A percentile compares a stretch with the other conserved stretches of the same genome.
Evolutionary conservation across 1,140 invertebrate species (phyloP).

Genomic region (Drosophila orosa): DNA sequence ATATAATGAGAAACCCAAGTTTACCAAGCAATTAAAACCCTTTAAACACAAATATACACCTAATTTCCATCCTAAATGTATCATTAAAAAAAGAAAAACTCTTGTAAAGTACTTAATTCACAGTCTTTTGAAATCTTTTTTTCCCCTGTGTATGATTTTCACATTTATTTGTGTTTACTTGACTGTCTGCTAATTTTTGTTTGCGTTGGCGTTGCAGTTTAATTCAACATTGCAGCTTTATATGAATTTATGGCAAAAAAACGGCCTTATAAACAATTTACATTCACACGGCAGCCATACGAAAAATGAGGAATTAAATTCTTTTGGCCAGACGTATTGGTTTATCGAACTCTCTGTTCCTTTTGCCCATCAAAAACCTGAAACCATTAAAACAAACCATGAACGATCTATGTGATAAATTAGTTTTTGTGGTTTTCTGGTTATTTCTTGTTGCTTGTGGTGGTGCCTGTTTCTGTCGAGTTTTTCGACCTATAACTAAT

Average conservation of each 20-base stretch:
- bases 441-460: conserved; percentile 2
- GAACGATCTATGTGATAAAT: conserved; percentile 57
- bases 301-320: conserved; percentile 15
- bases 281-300: not conserved
- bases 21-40: not conserved
- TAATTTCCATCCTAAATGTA: not conserved
- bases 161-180: conserved; percentile 35
- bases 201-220: conserved; percentile 56
- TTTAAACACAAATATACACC: not conserved
- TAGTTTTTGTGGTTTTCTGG: conserved; percentile 54
- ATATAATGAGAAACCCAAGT: not conserved
- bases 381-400: conserved; percentile 53
- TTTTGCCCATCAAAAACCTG: conserved; percentile 30
- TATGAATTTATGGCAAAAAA: conserved; percentile 51
- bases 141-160: conserved; percentile 13
- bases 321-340: conserved; percentile 8
- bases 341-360: conserved; percentile 23
- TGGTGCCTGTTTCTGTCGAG: conserved; percentile 4
- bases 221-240: conserved; percentile 44
- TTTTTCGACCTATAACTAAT: conserved; percentile 54
- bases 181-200: conserved; percentile 33
- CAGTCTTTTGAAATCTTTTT: not conserved
- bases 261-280: conserved; percentile 43
- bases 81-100: not conserved
- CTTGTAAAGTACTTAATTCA: too few relatives aligned